phyloP scores from a whole-genome alignment of 2,888 invertebrate genomes.

The Noctua janthina region DNA sequence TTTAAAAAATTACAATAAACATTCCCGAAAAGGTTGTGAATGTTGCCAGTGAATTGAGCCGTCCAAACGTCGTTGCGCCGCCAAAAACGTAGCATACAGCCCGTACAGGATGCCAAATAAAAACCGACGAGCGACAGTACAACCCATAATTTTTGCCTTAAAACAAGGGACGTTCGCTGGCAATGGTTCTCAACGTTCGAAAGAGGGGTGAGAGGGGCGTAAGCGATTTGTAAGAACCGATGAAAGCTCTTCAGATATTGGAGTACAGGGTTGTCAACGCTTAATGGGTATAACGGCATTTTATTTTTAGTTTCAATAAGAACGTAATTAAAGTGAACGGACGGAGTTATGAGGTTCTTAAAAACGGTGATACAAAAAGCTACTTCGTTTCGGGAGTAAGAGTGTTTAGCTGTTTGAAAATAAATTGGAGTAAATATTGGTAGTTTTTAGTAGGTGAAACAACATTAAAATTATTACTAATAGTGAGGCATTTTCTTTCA shows the following conservation, averaged over 20 bases:
- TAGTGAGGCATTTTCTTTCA: background rate
- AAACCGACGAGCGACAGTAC: conserved; percentile 67
- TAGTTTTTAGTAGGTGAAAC: background rate
- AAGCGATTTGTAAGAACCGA: conserved; percentile 88
- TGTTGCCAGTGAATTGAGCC: conserved; percentile 62
- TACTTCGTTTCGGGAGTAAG: conserved; percentile 33
- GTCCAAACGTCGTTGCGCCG: conserved; percentile 56
- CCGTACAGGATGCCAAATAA: conserved; percentile 59
- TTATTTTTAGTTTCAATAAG: conserved; percentile 68
- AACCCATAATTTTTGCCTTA: conserved; percentile 79
- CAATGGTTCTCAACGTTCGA: conserved; percentile 65
- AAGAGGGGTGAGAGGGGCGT: conserved; percentile 67
- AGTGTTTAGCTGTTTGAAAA: conserved; percentile 37
- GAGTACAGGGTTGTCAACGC: conserved; percentile 83
- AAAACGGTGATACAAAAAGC: conserved; percentile 56
- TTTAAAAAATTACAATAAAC: conserved; percentile 62
- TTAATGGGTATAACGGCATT: conserved; percentile 75
- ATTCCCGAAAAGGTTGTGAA: conserved; percentile 58
- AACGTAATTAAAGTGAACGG: conserved; percentile 66
- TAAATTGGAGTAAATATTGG: conserved; percentile 12
- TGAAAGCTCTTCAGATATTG: conserved; percentile 87
- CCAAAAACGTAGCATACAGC: conserved; percentile 57
- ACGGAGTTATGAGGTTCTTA: conserved; percentile 60
- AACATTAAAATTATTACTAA: background rate
- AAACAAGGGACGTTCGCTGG: conserved; percentile 74